phyloP scores from a whole-genome alignment of 2,113 vertebrate species.

The Periophthalmodon schlosseri region DNA sequence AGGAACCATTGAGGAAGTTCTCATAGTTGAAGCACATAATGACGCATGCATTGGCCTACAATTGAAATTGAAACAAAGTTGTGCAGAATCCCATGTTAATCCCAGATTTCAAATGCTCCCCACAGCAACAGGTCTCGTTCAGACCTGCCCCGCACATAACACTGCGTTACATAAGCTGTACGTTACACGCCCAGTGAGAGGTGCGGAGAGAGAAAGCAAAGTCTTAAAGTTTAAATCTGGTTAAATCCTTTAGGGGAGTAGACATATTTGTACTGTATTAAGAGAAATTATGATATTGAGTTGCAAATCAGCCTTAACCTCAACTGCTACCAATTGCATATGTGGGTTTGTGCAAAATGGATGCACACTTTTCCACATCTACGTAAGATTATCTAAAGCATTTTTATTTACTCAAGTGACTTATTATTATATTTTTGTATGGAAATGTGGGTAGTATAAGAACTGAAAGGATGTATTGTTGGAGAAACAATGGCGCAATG shows the following conservation, averaged over 20 bases:
- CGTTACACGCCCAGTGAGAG: slow-evolving; percentile 45
- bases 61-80: background rate
- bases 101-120: slow-evolving; percentile 7
- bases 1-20: background rate
- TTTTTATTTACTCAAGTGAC: too few species aligned
- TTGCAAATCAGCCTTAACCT: slow-evolving; percentile 33
- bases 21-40: background rate
- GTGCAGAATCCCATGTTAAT: background rate
- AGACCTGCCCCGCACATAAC: slow-evolving; percentile 46
- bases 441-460: background rate
- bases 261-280: slow-evolving; percentile 32
- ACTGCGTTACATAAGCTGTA: slow-evolving; percentile 46
- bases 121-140: slow-evolving; percentile 16
- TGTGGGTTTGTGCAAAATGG: too few species aligned
- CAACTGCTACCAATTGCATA: background rate
- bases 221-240: slow-evolving; percentile 35
- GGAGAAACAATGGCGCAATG: too few species aligned
- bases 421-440: background rate
- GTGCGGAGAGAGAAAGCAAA: slow-evolving; percentile 39
- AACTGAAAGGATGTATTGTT: too few species aligned
- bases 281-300: slow-evolving; percentile 32
- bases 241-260: slow-evolving; percentile 13
- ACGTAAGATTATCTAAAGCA: too few species aligned
- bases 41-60: background rate
- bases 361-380: too few species aligned